Conservation (phyloP, 2,113 vertebrate species). For the Cyanistes caeruleus region DNA sequence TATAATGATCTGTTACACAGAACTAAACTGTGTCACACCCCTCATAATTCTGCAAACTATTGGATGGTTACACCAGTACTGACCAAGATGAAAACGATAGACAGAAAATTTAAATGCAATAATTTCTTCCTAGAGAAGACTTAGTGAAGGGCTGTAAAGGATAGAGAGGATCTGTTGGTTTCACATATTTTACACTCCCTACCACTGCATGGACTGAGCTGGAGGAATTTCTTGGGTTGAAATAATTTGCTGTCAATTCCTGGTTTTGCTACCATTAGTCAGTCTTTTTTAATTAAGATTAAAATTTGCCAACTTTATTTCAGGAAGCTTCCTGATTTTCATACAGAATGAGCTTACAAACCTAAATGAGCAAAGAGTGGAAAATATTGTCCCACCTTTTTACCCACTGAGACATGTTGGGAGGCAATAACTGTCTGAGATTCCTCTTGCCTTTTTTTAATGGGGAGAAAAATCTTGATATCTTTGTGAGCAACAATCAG, state of each 20-base stretch:
- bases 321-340: background rate
- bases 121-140: background rate
- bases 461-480: background rate
- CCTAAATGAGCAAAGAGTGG: background rate
- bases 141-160: background rate
- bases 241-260: background rate
- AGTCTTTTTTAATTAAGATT: background rate
- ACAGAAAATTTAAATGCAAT: background rate
- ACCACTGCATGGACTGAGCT: background rate
- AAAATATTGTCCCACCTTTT: background rate
- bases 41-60: background rate
- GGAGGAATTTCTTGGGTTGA: background rate
- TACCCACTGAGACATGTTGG: background rate
- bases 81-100: background rate
- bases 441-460: background rate
- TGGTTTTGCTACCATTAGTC: background rate
- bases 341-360: background rate
- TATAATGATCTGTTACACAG: background rate
- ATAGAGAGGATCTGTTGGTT: background rate
- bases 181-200: background rate
- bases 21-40: background rate
- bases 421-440: background rate
- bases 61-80: background rate
- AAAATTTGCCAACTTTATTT: background rate
- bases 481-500: background rate